Base-by-base conservation (phyloP, 2,113 vertebrate species). In the Addax nasomaculatus region DNA sequence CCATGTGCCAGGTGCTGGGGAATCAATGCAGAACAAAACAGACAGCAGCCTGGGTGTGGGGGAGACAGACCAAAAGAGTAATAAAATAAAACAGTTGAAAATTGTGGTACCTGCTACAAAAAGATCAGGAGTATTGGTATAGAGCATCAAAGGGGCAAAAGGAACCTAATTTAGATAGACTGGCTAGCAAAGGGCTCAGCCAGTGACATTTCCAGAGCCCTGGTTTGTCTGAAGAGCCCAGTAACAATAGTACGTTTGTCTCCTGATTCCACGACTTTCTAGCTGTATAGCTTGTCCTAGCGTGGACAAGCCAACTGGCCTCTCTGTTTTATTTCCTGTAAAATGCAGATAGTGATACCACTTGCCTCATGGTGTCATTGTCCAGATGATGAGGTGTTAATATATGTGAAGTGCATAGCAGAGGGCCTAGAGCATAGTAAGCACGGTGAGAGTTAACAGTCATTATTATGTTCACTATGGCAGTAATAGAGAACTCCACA, bases 251-350 rank as follows among this genome's bases (percentile, higher is more conserved):
- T 16, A 23, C 9, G 36, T 93, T 58, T 14, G 12, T 51, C 13
- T 60, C n/a, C 15, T 7, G 67, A 79, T 51, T 70, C 53, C 13
- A 3, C 14, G 14, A 19, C 47, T 89, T 83, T 30, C 36, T 67
- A 36, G 62, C 87, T 33, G 19, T 27, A 21, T 43, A 92, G 87
- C 90, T 70, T 36, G n/a, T 36, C 64, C n/a, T 36, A 21, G 64
- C 96, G 95, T 96, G 73, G 88, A 60, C 87, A 33, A 73, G 76
- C 76, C 67, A 6, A 17, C 15, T 36, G 78, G 73, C 36, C 27
- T 90, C 76, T 62, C n/a, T 8, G n/a, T 76, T 55, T 79, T 57
- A 36, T 51, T 58, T 70, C 80, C 47, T 80, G 6, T n/a, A 30
- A 73, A 85, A 81, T 17, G 53, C 29, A 76, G 23, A 36, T 13